Evolutionary conservation across 2,888 invertebrate species (phyloP), one percentile per base, ranked within the genome.

Genomic region (Conops quadrifasciatus): DNA sequence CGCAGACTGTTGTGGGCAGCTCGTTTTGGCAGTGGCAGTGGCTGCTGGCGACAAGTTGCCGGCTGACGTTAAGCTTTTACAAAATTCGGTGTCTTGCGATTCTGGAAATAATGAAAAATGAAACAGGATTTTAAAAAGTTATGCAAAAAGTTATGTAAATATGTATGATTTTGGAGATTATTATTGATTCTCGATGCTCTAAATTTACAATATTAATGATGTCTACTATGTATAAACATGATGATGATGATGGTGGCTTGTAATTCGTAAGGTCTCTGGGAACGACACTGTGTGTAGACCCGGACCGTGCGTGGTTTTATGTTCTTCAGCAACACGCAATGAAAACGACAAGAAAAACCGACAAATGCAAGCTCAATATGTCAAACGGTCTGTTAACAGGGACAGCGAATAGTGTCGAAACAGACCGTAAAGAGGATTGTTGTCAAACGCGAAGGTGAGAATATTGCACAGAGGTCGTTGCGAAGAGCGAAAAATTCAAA

Each of bases 11-110:
- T 86, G 81, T 83, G 87, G 84, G 85, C 87, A 81, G 86, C 85
- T 83, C 84, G 85, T 79, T 86, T 87, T 80, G 87, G 87, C 80
- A 88, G 87, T 81, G 88, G 87, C 81, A n/a, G n/a, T n/a, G 85
- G 87, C 79, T 87, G 87, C 80, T 87, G 86, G 80, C 77, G 80
- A 82, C 80, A 84, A 80, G 80, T 83, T 82, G 78, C 80, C 82
- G 69, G 80, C 80, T 64, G 80, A 80, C 75, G 81, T 77, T 78
- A 79, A 45, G 51, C 71, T 73, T 56, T 56, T 74, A 63, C 75
- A 72, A 73, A 76, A 75, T 72, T 78, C 76, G 36, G 56, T 77
- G 77, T 51, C 73, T 72, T 71, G 76, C 76, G 82, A 81, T 83
- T 85, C 84, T 85, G 75, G 4, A 77, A 76, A 24, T 16, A 73